Evolutionary conservation across 2,888 invertebrate genomes (phyloP).

Genomic region (Pristionchus mayeri): DNA sequence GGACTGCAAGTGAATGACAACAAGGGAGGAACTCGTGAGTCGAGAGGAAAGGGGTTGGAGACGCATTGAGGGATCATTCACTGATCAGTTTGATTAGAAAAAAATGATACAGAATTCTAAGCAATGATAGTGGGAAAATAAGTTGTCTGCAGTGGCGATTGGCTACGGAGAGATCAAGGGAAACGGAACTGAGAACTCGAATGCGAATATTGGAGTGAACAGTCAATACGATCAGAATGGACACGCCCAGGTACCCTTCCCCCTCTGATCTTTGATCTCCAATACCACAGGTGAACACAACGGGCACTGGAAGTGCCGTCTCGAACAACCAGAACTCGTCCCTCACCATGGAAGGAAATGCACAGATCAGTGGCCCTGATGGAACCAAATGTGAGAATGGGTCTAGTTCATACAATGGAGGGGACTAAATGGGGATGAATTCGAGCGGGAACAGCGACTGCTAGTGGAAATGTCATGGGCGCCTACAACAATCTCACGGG

Average conservation of each 20-base stretch:
- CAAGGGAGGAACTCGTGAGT: conserved; percentile 62
- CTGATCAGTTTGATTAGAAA: too few species aligned
- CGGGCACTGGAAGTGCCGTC: conserved; percentile 54
- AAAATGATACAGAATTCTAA: not conserved
- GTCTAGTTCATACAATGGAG: not conserved
- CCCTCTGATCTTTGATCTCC: conserved; percentile 30
- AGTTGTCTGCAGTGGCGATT: conserved; percentile 53
- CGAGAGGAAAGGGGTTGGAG: too few species aligned
- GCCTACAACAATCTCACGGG: conserved; percentile 60
- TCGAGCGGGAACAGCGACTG: conserved; percentile 52
- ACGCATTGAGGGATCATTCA: not conserved
- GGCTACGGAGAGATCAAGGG: conserved; percentile 61
- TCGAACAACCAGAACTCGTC: conserved; percentile 57
- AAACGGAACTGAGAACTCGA: conserved; percentile 58
- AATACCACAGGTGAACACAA: conserved; percentile 50
- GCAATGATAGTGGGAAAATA: too few species aligned
- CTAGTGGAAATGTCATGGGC: conserved; percentile 56
- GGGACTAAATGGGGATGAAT: not conserved
- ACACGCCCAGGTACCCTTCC: conserved; percentile 50
- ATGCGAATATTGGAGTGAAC: conserved; percentile 59
- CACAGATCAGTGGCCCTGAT: conserved; percentile 53
- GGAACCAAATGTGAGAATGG: conserved; percentile 48
- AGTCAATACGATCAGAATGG: conserved; percentile 60
- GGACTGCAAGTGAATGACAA: conserved; percentile 62
- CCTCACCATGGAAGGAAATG: conserved; percentile 56